phyloP scores from a whole-genome alignment of 2,113 vertebrate genomes.

The Vicugna pacos region DNA sequence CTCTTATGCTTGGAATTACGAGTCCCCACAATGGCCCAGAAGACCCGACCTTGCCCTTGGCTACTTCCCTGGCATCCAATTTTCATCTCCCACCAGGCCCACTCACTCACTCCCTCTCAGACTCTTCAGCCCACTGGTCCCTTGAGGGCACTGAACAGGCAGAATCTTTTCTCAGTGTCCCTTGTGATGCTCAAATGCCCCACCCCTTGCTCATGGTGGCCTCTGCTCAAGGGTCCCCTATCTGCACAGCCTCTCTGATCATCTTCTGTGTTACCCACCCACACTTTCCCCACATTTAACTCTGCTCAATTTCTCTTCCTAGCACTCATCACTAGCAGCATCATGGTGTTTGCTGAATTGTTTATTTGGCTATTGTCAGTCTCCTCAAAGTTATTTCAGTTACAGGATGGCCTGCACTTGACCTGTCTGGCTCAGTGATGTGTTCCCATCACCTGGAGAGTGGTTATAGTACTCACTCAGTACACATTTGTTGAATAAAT shows the following conservation, averaged over 20 bases:
- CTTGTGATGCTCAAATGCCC: background rate
- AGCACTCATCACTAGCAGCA: background rate
- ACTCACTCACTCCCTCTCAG: background rate
- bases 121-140: background rate
- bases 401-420: background rate
- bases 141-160: background rate
- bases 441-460: background rate
- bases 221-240: background rate
- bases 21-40: background rate
- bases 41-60: background rate
- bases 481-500: conserved; percentile 6
- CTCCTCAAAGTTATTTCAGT: background rate
- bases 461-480: background rate
- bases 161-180: background rate
- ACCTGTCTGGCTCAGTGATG: background rate
- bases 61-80: background rate
- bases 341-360: background rate
- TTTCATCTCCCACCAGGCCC: background rate
- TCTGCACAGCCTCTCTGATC: background rate
- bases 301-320: background rate
- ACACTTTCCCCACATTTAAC: background rate
- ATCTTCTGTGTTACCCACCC: background rate
- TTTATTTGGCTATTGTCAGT: background rate
- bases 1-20: background rate
- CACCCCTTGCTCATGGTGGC: background rate